phyloP scores from a whole-genome alignment of 2,797 vertebrate genomes.

The Myripristis jacobus region DNA sequence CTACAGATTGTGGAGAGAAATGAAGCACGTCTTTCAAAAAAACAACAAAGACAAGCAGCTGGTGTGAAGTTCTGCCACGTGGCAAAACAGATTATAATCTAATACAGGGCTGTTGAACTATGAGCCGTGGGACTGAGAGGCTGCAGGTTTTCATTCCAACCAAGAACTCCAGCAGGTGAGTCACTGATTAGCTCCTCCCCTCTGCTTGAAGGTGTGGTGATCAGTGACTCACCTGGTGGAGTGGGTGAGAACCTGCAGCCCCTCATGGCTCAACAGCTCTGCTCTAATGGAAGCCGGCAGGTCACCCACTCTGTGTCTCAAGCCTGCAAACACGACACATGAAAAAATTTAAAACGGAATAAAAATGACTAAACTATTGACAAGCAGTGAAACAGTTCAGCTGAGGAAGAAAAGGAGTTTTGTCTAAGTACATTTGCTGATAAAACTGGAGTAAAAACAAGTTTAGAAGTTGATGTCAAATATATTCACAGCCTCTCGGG shows the following conservation, averaged over 20 bases:
- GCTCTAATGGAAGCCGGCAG: too few species aligned
- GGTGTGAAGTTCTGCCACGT: background rate
- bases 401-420: slow-evolving; percentile 27
- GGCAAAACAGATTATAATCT: background rate
- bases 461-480: slow-evolving; percentile 60
- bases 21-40: too few species aligned
- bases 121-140: too few species aligned
- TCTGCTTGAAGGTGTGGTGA: too few species aligned
- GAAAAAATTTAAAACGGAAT: background rate
- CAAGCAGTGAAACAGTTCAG: slow-evolving; percentile 15
- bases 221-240: too few species aligned
- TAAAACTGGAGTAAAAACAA: slow-evolving; percentile 27
- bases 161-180: too few species aligned
- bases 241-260: too few species aligned
- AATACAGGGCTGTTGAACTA: too few species aligned
- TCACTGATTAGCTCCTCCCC: too few species aligned
- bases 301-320: background rate
- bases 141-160: too few species aligned
- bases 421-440: slow-evolving; percentile 13
- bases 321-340: too few species aligned
- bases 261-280: too few species aligned
- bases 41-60: background rate
- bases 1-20: background rate
- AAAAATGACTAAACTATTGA: background rate
- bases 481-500: slow-evolving; percentile 65